A percentile compares a stretch with the other conserved stretches of the same genome.
Evolutionary conservation across 2,797 vertebrate species (phyloP).

Genomic region (Sebastes ruberrimus): DNA sequence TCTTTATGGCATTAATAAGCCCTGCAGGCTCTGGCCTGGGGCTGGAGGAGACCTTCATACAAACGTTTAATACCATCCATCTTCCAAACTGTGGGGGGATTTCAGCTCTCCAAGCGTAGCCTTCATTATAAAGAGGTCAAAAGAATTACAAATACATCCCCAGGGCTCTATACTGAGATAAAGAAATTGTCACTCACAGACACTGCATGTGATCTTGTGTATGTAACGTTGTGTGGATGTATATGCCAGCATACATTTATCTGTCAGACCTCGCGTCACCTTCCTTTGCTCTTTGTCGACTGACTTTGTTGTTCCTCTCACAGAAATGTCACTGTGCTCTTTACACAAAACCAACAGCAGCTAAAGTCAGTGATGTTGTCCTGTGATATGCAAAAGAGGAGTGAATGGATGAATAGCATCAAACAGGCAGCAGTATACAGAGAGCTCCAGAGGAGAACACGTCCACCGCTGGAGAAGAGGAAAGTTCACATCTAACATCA

Average conservation of each 20-base stretch:
- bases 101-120: conserved; percentile 7
- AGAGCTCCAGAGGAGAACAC: too few species aligned
- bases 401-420: not conserved
- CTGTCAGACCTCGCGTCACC: not conserved
- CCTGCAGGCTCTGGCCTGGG: conserved; percentile 15
- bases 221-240: not conserved
- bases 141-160: conserved; percentile 13
- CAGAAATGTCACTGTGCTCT: conserved; percentile 25
- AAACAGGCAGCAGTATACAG: not conserved
- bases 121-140: conserved; percentile 3
- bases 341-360: conserved; percentile 1
- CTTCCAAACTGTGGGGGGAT: conserved; percentile 7
- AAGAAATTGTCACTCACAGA: conserved; percentile 1
- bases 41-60: conserved; percentile 17
- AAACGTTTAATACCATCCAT: conserved; percentile 25
- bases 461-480: not conserved
- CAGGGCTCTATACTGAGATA: not conserved
- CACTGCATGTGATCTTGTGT: not conserved
- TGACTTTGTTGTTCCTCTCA: conserved; percentile 3
- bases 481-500: not conserved
- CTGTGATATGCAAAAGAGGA: conserved; percentile 28
- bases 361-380: not conserved
- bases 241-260: not conserved
- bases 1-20: not conserved
- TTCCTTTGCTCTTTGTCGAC: not conserved